Percentiles rank a stretch among this genome's conserved stretches.
Conservation (phyloP, 1,140 invertebrate genomes). For the Drosophila bipectinata region DNA sequence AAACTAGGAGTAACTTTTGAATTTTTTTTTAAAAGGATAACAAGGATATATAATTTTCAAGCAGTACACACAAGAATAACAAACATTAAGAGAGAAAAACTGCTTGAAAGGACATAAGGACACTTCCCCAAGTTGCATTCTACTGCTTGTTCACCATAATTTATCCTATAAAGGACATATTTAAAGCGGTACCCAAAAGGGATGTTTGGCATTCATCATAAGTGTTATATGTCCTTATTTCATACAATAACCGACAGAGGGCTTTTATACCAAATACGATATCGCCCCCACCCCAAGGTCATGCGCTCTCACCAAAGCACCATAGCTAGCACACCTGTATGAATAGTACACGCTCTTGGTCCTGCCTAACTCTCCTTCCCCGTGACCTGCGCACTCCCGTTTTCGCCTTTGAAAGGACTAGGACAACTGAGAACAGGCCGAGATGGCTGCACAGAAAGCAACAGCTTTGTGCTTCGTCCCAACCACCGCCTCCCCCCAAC, state of each 20-base stretch:
- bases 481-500: slow-evolving; percentile 3
- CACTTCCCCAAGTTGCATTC: no score
- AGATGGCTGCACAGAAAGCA: slow-evolving; percentile 32
- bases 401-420: slow-evolving; percentile 55
- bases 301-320: slow-evolving; percentile 1
- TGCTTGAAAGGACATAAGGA: no score
- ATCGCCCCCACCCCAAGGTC: slow-evolving; percentile 5
- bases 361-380: slow-evolving; percentile 12
- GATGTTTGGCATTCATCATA: no score
- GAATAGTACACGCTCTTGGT: slow-evolving; percentile 29
- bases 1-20: no score
- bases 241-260: background rate
- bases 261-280: slow-evolving; percentile 17
- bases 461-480: slow-evolving; percentile 40
- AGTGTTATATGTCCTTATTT: background rate
- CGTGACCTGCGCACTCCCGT: slow-evolving; percentile 37
- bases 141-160: no score
- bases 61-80: no score
- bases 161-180: no score
- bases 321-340: slow-evolving; percentile 61
- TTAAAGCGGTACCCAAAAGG: no score
- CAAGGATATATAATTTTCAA: no score
- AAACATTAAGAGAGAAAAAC: no score
- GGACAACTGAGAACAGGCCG: slow-evolving; percentile 56
- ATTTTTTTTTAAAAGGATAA: no score